Evolutionary conservation across 2,888 invertebrate species (phyloP), one percentile per base, ranked within the genome.

Genomic region (Dicyrtomina minuta): DNA sequence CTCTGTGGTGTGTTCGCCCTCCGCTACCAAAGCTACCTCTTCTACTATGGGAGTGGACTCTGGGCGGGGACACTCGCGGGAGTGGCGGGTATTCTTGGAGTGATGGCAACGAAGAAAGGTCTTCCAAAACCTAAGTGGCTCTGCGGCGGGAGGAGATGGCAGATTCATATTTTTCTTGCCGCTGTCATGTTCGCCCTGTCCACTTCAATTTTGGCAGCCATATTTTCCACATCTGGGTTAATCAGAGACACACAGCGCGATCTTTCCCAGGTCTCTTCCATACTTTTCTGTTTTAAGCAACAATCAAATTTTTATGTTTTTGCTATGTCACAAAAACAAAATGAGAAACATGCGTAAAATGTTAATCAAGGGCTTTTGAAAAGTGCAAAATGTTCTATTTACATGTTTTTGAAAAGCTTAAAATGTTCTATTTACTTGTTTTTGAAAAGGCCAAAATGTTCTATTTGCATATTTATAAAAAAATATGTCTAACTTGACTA

Each of bases 21-120:
- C 12, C 70, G 76, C 41, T 77, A 76, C 56, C 75, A 76, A 58
- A 77, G 75, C 68, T 77, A 77, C 59, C 49, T 76, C 22, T 76
- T 76, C 66, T 75, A 74, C 64, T 77, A 77, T 66, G 76, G 76
- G 15, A 71, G 75, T 15, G 76, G 76, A 15, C 66, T 77, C 0
- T 76, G 76, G 76, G 72, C 77, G 10, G 77, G 77, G 43, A 71
- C 72, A 20, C 64, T 77, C 6, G 72, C 74, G 0, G 75, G 73
- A 3, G 72, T 77, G 26, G 66, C 73, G 12, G 77, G 77, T n/a
- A 74, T 73, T 10, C 68, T 76, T 12, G 62, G 27, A 41, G 8
- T 75, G 22, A 74, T 75, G 68, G 72, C 72, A 59, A 74, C 77
- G 53, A 77, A 75, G 60, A 70, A 73, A 69, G 74, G 74, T 2